Evolutionary conservation across 1,140 invertebrate genomes (phyloP).

Genomic region (Bombus superbus): DNA sequence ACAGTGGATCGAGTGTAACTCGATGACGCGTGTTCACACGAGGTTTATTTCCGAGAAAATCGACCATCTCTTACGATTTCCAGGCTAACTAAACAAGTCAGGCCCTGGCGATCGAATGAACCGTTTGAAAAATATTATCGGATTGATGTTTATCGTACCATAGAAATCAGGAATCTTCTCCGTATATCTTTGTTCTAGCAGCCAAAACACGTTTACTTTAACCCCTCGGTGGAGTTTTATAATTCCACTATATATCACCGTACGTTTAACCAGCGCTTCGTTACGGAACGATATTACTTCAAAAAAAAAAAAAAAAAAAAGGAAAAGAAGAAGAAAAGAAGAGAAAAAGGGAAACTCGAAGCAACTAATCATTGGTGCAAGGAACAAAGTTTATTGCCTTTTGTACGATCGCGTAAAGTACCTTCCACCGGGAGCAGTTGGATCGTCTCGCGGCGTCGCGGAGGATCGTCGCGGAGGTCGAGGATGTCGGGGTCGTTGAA

Average conservation of each 20-base stretch:
- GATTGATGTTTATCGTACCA: no score
- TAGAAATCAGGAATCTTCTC: no score
- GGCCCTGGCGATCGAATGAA: no score
- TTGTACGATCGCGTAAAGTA: background rate
- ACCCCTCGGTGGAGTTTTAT: background rate
- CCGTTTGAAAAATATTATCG: no score
- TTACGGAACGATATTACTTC: background rate
- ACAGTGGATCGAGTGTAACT: background rate
- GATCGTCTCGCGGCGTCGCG: background rate
- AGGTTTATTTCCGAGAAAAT: background rate
- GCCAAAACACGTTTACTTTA: background rate
- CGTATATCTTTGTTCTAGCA: background rate
- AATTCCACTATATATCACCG: background rate
- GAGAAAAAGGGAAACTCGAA: background rate
- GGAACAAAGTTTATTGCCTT: background rate
- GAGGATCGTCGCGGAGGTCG: background rate
- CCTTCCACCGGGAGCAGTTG: background rate
- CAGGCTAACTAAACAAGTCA: background rate
- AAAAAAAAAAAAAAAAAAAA: background rate
- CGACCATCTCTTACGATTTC: no score
- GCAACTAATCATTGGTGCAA: background rate
- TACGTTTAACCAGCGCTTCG: background rate
- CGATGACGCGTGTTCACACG: background rate
- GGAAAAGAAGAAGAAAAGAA: background rate
- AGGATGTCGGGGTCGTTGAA: slow-evolving; percentile 31